Base-by-base conservation (phyloP, 2,888 invertebrate genomes). In the Rhagophthalmus giganteus region DNA sequence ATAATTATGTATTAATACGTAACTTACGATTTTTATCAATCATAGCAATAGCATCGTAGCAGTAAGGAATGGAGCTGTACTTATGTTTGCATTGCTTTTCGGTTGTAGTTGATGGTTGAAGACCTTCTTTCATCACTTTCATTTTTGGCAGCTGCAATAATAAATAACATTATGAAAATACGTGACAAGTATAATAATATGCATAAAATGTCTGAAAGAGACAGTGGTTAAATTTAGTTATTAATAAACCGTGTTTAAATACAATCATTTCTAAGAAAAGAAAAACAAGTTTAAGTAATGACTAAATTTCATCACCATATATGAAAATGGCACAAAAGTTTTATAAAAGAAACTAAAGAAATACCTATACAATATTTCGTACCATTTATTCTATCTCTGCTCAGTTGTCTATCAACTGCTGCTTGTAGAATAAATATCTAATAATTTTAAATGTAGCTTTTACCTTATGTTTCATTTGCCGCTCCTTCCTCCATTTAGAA, bases 51-150 rank as follows among this genome's bases (percentile, higher is more conserved):
- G 90, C 91, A 60, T 89, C 90, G 59, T 91, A 91, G 65, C 90
- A 90, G 69, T 90, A 90, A 0, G 90, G 90, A 71, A 90, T 90
- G 26, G 90, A 89, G n/a, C 90, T 90, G 67, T 91, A 91, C 68
- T 89, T 90, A 63, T 91, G 90, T 73, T 90, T 91, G 70, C 91
- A 92, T 11, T 89, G 83, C 59, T 88, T 89, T 52, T 86, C 67
- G 58, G 76, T 69, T 48, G 78, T 59, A 68, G 77, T 47, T 50
- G 51, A 30, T 11, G 55, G 42, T 20, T 51, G 51, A 2, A 33
- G 11, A 14, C 81, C 83, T 65, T 88, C 88, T 53, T 88, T 83
- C 72, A 90, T 80, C 0, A 90, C 89, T 49, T 87, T 78, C 0
- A 88, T 84, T 57, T 86, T 80, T 1, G 86, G 86, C 11, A 86